Percentiles rank a stretch among this genome's conserved stretches.
These are phyloP conservation scores for Empidonax alnorum DNA, from an alignment of 2,113 vertebrate species.

Conservation along the genomic window DNA sequence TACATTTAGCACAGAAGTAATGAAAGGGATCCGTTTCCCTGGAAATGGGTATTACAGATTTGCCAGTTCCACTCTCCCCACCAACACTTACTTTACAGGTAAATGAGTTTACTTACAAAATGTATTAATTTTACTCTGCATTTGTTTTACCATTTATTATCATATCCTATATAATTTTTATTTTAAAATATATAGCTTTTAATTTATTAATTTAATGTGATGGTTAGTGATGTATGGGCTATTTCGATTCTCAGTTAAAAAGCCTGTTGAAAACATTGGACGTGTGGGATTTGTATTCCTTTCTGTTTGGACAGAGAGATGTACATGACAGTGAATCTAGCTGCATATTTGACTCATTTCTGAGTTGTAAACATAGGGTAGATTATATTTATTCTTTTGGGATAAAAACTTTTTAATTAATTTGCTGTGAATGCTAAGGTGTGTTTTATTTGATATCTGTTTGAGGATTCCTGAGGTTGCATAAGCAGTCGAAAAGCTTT, in stretches of 20 bases:
- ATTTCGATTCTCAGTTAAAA: background rate
- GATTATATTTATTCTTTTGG: background rate
- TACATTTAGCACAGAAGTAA: slow-evolving; percentile 66
- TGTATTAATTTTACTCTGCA: background rate
- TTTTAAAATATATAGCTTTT: background rate
- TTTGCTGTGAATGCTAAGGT: background rate
- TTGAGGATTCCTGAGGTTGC: background rate
- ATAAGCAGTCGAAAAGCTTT: background rate
- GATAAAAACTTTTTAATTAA: background rate
- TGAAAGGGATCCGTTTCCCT: slow-evolving; percentile 82
- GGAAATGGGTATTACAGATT: slow-evolving; percentile 87
- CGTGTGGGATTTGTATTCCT: background rate
- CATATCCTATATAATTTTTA: background rate
- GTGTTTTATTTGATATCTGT: background rate
- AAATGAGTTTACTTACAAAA: slow-evolving; percentile 40
- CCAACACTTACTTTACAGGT: slow-evolving; percentile 89
- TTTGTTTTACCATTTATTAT: background rate
- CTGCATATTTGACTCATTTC: background rate
- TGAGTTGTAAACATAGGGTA: background rate
- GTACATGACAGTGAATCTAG: background rate
- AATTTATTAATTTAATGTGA: background rate
- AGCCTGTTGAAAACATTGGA: background rate
- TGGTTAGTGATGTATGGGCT: background rate
- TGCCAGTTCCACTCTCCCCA: slow-evolving; percentile 78
- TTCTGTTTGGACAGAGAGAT: background rate